A percentile compares a stretch with the other conserved stretches of the same genome.
These are phyloP conservation scores for Apotomis turbidana DNA, from an alignment of 2,888 invertebrate genomes.

Conservation along the genomic window DNA sequence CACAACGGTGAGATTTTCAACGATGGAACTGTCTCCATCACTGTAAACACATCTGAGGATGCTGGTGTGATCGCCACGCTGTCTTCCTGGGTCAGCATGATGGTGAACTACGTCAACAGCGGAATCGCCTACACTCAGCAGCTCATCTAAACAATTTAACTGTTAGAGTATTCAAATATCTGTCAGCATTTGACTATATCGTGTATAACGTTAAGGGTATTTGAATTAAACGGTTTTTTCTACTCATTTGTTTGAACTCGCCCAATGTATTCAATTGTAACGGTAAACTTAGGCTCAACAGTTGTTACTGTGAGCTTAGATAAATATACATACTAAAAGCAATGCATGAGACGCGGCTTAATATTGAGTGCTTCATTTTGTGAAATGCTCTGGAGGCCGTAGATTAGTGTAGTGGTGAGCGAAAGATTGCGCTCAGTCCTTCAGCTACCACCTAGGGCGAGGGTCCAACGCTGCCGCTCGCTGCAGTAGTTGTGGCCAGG, in stretches of 20 bases:
- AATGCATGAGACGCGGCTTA: too few species aligned
- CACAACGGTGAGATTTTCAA: conserved; percentile 64
- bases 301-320: too few species aligned
- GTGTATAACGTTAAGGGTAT: background rate
- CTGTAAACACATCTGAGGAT: conserved; percentile 60
- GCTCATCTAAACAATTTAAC: conserved; percentile 55
- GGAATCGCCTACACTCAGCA: conserved; percentile 60
- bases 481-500: too few species aligned
- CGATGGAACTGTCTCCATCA: conserved; percentile 64
- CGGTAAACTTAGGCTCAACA: too few species aligned
- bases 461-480: too few species aligned
- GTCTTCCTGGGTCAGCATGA: conserved; percentile 67
- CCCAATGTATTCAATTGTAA: too few species aligned
- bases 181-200: background rate
- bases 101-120: conserved; percentile 67
- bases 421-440: too few species aligned
- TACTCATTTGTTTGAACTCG: background rate
- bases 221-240: background rate
- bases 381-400: too few species aligned
- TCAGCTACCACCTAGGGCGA: too few species aligned
- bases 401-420: too few species aligned
- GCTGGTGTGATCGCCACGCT: conserved; percentile 59
- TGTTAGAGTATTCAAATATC: background rate
- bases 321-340: too few species aligned
- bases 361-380: too few species aligned